phyloP scores from a whole-genome alignment of 2,113 vertebrate genomes.

The Holacanthus passer region DNA sequence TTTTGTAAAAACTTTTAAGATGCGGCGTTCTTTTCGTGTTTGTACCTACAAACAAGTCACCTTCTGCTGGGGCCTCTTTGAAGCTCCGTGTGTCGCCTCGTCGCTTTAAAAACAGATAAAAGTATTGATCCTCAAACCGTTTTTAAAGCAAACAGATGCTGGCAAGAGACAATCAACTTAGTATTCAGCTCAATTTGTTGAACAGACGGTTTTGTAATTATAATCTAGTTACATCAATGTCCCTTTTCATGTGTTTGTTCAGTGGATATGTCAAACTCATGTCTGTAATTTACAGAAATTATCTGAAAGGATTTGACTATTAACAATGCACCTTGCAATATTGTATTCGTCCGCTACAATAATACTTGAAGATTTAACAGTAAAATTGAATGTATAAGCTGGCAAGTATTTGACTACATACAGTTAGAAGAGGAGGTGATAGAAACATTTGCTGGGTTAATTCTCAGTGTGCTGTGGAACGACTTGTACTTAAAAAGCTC shows the following conservation, averaged over 20 bases:
- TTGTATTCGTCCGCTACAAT: not conserved
- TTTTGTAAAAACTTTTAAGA: not conserved
- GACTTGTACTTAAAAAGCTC: not conserved
- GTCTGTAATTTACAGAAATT: not conserved
- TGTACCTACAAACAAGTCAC: not conserved
- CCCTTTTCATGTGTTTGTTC: not conserved
- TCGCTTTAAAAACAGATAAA: constrained; percentile 26
- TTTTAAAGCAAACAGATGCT: constrained; percentile 22
- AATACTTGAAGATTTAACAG: too few species aligned
- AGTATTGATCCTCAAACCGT: constrained; percentile 19
- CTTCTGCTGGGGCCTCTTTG: constrained; percentile 3
- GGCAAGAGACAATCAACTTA: not conserved
- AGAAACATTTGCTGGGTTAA: not conserved
- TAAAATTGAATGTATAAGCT: not conserved
- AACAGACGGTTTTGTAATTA: not conserved
- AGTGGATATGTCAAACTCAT: not conserved
- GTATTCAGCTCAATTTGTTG: not conserved
- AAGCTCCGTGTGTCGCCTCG: constrained; percentile 11
- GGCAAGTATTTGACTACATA: not conserved
- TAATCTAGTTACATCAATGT: not conserved
- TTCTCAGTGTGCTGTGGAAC: not conserved
- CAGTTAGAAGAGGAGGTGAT: not conserved
- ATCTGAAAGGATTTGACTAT: not conserved
- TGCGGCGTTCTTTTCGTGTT: too few species aligned
- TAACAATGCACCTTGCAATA: not conserved